Conservation (phyloP, 2,888 invertebrate genomes). For the Choreutis nemorana region DNA sequence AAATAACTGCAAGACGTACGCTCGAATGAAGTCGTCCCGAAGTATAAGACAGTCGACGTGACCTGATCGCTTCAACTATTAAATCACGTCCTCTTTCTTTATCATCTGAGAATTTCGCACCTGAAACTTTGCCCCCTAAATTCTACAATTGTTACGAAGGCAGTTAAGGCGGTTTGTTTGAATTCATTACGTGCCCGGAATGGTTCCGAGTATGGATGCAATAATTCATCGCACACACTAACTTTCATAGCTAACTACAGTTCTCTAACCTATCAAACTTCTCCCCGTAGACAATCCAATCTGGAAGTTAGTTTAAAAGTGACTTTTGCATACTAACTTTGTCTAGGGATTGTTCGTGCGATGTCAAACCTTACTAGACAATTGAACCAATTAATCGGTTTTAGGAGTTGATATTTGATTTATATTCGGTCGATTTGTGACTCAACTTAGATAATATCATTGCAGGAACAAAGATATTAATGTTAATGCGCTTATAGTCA, state of each 20-base stretch:
- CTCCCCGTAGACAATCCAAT: conserved; percentile 45
- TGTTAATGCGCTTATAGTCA: conserved; percentile 3
- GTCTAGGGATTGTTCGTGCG: conserved; percentile 43
- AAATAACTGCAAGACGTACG: no score
- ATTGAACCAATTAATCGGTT: conserved; percentile 54
- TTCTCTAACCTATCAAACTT: conserved; percentile 53
- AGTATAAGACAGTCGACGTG: no score
- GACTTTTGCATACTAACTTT: conserved; percentile 58
- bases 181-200: conserved; percentile 32
- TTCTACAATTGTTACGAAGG: conserved; percentile 8
- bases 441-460: conserved; percentile 8
- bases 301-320: conserved; percentile 34
- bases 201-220: conserved; percentile 23
- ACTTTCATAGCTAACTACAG: conserved; percentile 42
- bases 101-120: conserved; percentile 1
- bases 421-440: conserved; percentile 11
- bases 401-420: conserved; percentile 29
- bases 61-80: no score
- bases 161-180: conserved; percentile 20
- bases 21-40: no score
- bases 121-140: conserved; percentile 5
- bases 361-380: conserved; percentile 50
- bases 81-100: neutral
- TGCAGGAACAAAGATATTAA: conserved; percentile 7
- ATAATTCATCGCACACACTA: conserved; percentile 27